These are phyloP conservation scores for Eriosoma lanigerum DNA, from an alignment of 1,140 invertebrate genomes.

Conservation along the genomic window DNA sequence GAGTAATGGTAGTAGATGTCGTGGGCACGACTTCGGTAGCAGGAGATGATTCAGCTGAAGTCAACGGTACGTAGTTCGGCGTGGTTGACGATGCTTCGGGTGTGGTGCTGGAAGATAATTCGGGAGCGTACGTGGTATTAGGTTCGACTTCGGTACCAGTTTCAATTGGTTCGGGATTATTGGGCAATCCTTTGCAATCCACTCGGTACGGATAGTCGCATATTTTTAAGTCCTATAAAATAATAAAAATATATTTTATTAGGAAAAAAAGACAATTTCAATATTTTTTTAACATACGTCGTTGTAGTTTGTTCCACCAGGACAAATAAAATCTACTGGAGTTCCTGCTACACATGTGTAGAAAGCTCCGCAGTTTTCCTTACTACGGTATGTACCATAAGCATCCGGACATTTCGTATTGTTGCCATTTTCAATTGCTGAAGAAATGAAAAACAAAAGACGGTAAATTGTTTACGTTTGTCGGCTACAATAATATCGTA, in stretches of 20 bases:
- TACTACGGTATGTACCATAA: conserved; percentile 65
- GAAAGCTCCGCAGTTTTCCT: conserved; percentile 67
- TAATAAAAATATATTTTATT: background rate
- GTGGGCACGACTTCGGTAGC: conserved; percentile 24
- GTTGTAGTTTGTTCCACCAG: conserved; percentile 65
- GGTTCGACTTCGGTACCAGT: conserved; percentile 40
- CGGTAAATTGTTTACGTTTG: too few species aligned
- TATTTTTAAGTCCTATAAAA: conserved; percentile 63
- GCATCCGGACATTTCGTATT: conserved; percentile 53
- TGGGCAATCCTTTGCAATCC: conserved; percentile 61
- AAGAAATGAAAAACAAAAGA: background rate
- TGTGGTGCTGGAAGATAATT: background rate
- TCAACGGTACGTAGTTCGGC: conserved; percentile 25
- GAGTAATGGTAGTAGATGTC: background rate
- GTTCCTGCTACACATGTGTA: conserved; percentile 64
- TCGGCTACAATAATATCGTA: too few species aligned
- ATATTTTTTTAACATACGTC: conserved; percentile 60
- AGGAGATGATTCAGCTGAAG: conserved; percentile 44
- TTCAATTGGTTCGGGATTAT: conserved; percentile 55
- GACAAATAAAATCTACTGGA: conserved; percentile 67
- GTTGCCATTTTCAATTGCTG: background rate
- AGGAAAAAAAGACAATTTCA: background rate
- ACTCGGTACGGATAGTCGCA: conserved; percentile 66
- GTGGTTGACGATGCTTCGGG: conserved; percentile 11
- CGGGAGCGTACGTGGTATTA: conserved; percentile 34